Percentiles rank a stretch among this genome's conserved stretches.
These are phyloP conservation scores for Aradophagus sp. DNA, from an alignment of 1,140 invertebrate genomes.

Conservation along the genomic window DNA sequence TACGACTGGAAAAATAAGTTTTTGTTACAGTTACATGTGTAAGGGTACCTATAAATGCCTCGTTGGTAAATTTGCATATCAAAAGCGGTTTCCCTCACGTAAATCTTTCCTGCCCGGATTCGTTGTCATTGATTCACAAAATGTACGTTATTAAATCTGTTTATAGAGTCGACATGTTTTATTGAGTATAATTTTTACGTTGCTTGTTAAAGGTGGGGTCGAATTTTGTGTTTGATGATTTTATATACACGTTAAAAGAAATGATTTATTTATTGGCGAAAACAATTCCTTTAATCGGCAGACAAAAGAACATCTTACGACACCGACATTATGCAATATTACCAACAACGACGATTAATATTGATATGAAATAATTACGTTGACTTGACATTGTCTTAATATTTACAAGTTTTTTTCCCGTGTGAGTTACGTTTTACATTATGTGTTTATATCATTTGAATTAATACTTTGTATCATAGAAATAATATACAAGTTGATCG, in stretches of 20 bases:
- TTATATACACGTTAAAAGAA: constrained; percentile 10
- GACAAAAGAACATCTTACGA: not conserved
- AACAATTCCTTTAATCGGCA: not conserved
- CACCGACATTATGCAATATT: constrained; percentile 41
- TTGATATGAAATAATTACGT: constrained; percentile 49
- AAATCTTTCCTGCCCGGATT: too few species aligned
- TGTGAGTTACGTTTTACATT: constrained; percentile 52
- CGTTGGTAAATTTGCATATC: constrained; percentile 39
- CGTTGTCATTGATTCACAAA: too few species aligned
- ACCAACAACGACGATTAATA: too few species aligned
- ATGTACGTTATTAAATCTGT: too few species aligned
- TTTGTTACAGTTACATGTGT: constrained; percentile 58
- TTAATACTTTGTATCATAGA: constrained; percentile 46
- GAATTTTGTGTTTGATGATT: constrained; percentile 11
- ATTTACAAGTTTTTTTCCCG: constrained; percentile 55
- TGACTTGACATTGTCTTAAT: constrained; percentile 55
- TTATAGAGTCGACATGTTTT: too few species aligned
- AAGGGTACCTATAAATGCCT: constrained; percentile 36
- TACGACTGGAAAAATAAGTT: constrained; percentile 45
- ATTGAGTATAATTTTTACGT: too few species aligned
- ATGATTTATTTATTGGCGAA: constrained; percentile 5
- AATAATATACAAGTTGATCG: constrained; percentile 46
- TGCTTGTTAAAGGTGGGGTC: constrained; percentile 2
- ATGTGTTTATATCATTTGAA: constrained; percentile 48
- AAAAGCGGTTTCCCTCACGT: too few species aligned